These are phyloP conservation scores for Oncorhynchus gorbuscha DNA, from an alignment of 2,113 vertebrate genomes.

Conservation along the genomic window DNA sequence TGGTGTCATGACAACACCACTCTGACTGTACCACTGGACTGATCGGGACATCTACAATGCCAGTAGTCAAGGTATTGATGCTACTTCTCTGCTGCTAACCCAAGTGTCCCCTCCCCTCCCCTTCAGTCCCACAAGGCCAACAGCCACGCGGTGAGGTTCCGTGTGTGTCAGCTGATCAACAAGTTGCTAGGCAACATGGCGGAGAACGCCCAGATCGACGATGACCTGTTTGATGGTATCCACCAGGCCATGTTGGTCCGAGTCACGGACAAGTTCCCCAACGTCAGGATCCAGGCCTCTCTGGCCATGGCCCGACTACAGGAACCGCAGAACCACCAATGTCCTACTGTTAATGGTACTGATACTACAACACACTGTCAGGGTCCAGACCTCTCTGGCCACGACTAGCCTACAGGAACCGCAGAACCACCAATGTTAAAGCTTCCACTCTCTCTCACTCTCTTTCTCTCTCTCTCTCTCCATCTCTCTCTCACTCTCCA, in stretches of 20 bases:
- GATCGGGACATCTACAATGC: too few species aligned
- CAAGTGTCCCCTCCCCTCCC: too few species aligned
- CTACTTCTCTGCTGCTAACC: too few species aligned
- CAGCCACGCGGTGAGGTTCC: conserved; percentile 89
- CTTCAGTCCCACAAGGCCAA: not conserved
- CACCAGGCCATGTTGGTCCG: conserved; percentile 90
- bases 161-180: conserved; percentile 90
- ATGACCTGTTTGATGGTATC: conserved; percentile 89
- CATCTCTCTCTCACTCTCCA: fast-evolving
- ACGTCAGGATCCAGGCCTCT: conserved; percentile 91
- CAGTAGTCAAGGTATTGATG: too few species aligned
- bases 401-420: conserved; percentile 61
- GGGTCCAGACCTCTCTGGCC: conserved; percentile 73
- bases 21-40: too few species aligned
- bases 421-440: conserved; percentile 79
- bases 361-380: conserved; percentile 60
- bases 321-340: conserved; percentile 85
- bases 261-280: conserved; percentile 91
- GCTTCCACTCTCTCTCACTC: fast-evolving
- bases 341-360: conserved; percentile 77
- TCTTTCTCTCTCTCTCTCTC: too few species aligned
- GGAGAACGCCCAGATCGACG: conserved; percentile 93
- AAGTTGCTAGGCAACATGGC: conserved; percentile 90
- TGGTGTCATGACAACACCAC: too few species aligned
- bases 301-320: conserved; percentile 93